Base-by-base conservation (phyloP, 2,888 invertebrate genomes). In the Chloroclystis v-ata region DNA sequence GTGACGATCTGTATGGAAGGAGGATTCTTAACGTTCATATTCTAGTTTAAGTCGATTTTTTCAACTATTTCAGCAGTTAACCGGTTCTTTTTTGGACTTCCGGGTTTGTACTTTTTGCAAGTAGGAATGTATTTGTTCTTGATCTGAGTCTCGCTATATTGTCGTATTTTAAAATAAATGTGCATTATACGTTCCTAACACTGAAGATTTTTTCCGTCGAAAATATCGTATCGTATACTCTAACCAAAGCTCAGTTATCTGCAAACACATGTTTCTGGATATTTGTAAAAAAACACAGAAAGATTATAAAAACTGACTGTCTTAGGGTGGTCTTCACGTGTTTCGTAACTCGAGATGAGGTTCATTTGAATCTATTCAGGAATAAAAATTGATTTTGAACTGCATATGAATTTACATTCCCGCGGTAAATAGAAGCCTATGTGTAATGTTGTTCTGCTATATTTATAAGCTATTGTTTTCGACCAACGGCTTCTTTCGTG, bases 261-360 rank as follows among this genome's bases (percentile, higher is more conserved):
- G 76, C 72, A 75, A 78, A 75, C 85, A 84, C 77, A 75, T 84
- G 85, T 82, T 75, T 60, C 56, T 59, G 67, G 68, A 73, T 75
- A 76, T 78, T 71, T 68, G 65, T 65, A 61, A 75, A 82, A 75
- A 74, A 66, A 1, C 16, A 16, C 16, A 16, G 40, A 42, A 43
- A 47, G 35, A 43, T 48, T 38, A 65, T 29, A 73, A 75, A 78
- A 77, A 69, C 62, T 57, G 49, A 59, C 59, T 62, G 56, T 26
- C 28, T 16, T 29, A 54, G 74, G 84, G 84, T 74, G 75, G 72
- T 72, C 75, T 74, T 74, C 60, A 66, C 76, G 78, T 71, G 50
- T 42, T 46, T 37, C 12, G 48, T 37, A 48, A 54, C 43, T 40
- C 46, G 30, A 51, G 47, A 30, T 40, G 40, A 7, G 43, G 39